phyloP scores from a whole-genome alignment of 2,888 invertebrate species.

The Agrotis segetum region DNA sequence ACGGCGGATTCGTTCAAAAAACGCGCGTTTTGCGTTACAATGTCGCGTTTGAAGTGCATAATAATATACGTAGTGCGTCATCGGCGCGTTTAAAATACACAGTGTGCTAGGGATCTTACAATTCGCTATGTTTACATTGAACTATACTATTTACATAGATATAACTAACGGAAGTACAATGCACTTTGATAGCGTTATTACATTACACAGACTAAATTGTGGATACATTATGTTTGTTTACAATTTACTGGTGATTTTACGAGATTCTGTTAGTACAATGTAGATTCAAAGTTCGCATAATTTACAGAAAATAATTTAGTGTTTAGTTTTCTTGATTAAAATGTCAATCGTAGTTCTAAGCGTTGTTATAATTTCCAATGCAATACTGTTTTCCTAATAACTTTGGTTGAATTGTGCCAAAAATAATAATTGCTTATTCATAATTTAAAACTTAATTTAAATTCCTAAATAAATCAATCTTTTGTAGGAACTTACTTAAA shows the following conservation, averaged over 20 bases:
- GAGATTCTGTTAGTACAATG: constrained; percentile 12
- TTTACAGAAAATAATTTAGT: not conserved
- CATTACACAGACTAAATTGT: constrained; percentile 28
- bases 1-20: too few species aligned
- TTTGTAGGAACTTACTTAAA: constrained; percentile 61
- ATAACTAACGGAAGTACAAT: constrained; percentile 76
- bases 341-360: constrained; percentile 20
- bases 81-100: too few species aligned
- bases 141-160: constrained; percentile 62
- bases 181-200: constrained; percentile 71
- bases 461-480: constrained; percentile 46
- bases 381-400: constrained; percentile 56
- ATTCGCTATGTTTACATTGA: constrained; percentile 53
- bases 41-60: too few species aligned
- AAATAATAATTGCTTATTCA: constrained; percentile 35
- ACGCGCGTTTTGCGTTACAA: too few species aligned
- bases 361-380: constrained; percentile 21
- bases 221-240: constrained; percentile 8
- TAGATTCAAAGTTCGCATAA: constrained; percentile 10
- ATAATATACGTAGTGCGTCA: too few species aligned
- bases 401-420: constrained; percentile 62
- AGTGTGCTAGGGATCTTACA: constrained; percentile 15
- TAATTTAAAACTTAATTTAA: constrained; percentile 43
- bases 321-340: constrained; percentile 2
- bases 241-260: constrained; percentile 11